Conservation (phyloP, 2,888 invertebrate species). For the Drosophila nr. fundita region DNA sequence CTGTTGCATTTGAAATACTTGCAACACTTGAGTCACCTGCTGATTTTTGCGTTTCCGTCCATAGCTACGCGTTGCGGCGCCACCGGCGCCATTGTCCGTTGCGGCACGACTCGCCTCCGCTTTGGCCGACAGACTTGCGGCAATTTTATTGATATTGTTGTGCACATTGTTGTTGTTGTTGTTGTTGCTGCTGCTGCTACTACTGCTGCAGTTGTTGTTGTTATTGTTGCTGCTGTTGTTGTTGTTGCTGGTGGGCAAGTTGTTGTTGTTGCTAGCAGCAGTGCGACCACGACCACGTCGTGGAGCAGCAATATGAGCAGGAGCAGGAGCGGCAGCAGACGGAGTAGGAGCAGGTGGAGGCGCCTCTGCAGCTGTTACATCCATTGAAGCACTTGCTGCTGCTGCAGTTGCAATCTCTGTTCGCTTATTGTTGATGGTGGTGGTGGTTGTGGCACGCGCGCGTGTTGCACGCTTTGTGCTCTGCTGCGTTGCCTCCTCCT, state of each 20-base stretch:
- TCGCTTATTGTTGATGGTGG: slow-evolving; percentile 27
- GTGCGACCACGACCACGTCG: slow-evolving; percentile 81
- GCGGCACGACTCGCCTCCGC: slow-evolving; percentile 67
- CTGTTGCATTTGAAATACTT: slow-evolving; percentile 24
- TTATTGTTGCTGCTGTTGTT: slow-evolving; percentile 51
- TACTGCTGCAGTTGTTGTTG: slow-evolving; percentile 77
- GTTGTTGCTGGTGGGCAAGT: slow-evolving; percentile 62
- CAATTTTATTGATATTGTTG: slow-evolving; percentile 81
- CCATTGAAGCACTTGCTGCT: slow-evolving; percentile 39
- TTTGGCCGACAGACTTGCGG: slow-evolving; percentile 79
- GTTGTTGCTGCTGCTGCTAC: slow-evolving; percentile 51
- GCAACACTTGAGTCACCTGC: slow-evolving; percentile 73
- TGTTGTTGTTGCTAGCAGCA: slow-evolving; percentile 68
- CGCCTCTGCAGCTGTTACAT: slow-evolving; percentile 39
- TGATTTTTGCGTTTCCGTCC: slow-evolving; percentile 84
- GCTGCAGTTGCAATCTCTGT: slow-evolving; percentile 21
- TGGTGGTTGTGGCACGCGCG: slow-evolving; percentile 37
- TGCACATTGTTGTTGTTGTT: slow-evolving; percentile 78
- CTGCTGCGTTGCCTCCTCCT: slow-evolving; percentile 13
- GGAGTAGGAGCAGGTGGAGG: neutral
- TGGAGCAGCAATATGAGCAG: slow-evolving; percentile 16
- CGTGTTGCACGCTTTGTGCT: slow-evolving; percentile 64
- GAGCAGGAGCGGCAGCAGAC: neutral
- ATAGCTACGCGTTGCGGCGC: slow-evolving; percentile 71
- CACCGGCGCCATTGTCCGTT: slow-evolving; percentile 42